phyloP scores from a whole-genome alignment of 2,888 invertebrate genomes.

The Herminia tarsipennalis region DNA sequence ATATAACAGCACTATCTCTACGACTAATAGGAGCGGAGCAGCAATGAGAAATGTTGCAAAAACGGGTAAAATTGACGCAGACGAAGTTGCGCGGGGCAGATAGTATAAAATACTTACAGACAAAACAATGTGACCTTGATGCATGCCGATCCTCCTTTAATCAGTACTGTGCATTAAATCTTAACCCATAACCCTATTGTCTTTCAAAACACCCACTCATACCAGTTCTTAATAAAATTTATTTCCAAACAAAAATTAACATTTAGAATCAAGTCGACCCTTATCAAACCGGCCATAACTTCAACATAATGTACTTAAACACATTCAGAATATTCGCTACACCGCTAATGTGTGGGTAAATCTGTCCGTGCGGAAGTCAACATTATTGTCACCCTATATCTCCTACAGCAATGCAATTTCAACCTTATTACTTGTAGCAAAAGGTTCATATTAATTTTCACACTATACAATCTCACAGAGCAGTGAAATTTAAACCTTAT shows the following conservation, averaged over 20 bases:
- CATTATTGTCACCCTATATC: slow-evolving; percentile 53
- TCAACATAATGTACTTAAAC: slow-evolving; percentile 45
- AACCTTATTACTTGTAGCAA: background rate
- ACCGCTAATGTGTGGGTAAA: slow-evolving; percentile 79
- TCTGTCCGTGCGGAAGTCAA: slow-evolving; percentile 71
- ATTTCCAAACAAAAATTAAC: slow-evolving; percentile 36
- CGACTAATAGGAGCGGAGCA: no score
- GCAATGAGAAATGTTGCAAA: no score
- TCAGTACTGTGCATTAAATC: no score
- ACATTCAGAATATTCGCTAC: slow-evolving; percentile 59
- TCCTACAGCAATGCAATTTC: slow-evolving; percentile 3
- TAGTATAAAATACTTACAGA: no score
- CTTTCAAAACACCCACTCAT: slow-evolving; percentile 12
- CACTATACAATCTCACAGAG: slow-evolving; percentile 28
- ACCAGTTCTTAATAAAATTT: slow-evolving; percentile 28
- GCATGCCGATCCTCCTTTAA: no score
- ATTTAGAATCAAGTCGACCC: slow-evolving; percentile 42
- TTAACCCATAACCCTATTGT: background rate
- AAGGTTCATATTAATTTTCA: slow-evolving; percentile 49
- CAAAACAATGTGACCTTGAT: no score
- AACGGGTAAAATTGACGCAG: no score
- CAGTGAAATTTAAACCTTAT: slow-evolving; percentile 31
- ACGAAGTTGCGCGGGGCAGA: no score
- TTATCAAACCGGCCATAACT: slow-evolving; percentile 41
- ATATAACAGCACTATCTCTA: no score